phyloP scores from a whole-genome alignment of 2,797 vertebrate genomes.

The Enteromius radiatus region DNA sequence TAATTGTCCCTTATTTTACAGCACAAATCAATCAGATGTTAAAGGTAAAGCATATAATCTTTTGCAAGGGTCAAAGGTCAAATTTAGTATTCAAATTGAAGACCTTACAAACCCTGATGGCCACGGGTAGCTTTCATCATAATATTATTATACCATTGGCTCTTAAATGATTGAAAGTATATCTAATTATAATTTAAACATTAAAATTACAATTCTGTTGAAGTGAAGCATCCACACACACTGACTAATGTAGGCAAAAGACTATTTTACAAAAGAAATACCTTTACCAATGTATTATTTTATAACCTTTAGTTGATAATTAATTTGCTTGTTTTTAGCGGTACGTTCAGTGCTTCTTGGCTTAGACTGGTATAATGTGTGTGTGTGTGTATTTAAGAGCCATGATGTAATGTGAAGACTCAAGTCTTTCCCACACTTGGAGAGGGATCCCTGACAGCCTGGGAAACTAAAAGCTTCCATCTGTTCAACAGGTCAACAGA shows the following conservation, averaged over 20 bases:
- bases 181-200: constrained; percentile 1
- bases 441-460: constrained; percentile 58
- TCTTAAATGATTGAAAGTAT: not conserved
- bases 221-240: not conserved
- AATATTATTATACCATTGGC: not conserved
- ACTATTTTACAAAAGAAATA: not conserved
- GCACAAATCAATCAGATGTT: not conserved
- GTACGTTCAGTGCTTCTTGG: not conserved
- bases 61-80: constrained; percentile 74
- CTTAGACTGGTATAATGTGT: not conserved
- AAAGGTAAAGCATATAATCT: not conserved
- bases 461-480: constrained; percentile 64
- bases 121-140: constrained; percentile 34
- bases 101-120: constrained; percentile 77
- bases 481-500: constrained; percentile 58
- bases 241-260: not conserved
- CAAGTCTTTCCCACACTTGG: constrained; percentile 54
- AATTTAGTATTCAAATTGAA: constrained; percentile 77
- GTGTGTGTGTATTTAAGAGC: constrained; percentile 14
- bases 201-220: not conserved
- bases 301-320: not conserved
- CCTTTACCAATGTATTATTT: not conserved
- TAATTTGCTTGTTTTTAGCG: not conserved
- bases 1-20: not conserved
- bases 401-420: constrained; percentile 46